Evolutionary conservation across 2,113 vertebrate species (phyloP).

Genomic region (Pycnonotus jocosus): DNA sequence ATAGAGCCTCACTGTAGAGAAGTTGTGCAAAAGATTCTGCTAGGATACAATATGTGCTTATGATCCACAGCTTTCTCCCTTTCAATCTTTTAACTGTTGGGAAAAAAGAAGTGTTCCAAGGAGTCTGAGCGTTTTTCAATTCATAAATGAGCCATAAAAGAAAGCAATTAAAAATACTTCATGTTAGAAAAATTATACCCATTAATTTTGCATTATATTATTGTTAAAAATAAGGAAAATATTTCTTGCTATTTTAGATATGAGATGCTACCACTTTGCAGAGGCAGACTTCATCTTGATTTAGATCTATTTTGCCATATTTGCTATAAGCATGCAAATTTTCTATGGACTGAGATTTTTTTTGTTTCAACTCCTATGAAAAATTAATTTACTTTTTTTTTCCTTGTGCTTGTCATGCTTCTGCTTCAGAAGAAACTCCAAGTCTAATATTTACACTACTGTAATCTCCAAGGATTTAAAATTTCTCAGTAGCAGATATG

Average conservation of each 20-base stretch:
- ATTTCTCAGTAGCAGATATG: neutral
- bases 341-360: neutral
- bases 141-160: conserved; percentile 16
- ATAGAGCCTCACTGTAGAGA: neutral
- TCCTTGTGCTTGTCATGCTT: accelerated
- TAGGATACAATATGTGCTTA: neutral
- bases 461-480: neutral
- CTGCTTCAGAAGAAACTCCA: neutral
- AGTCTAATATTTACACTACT: neutral
- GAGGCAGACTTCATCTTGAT: neutral
- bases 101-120: neutral
- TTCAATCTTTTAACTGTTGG: neutral
- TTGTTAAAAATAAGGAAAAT: neutral
- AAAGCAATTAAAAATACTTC: conserved; percentile 43
- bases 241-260: neutral
- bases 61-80: neutral
- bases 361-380: neutral
- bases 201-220: conserved; percentile 11
- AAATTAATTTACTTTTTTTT: neutral
- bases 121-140: conserved; percentile 2
- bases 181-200: conserved; percentile 19
- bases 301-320: neutral
- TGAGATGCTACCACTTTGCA: neutral
- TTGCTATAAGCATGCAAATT: neutral
- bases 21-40: neutral